Evolutionary conservation across 2,888 invertebrate genomes (phyloP).

Genomic region (Drosophila nigricruria): DNA sequence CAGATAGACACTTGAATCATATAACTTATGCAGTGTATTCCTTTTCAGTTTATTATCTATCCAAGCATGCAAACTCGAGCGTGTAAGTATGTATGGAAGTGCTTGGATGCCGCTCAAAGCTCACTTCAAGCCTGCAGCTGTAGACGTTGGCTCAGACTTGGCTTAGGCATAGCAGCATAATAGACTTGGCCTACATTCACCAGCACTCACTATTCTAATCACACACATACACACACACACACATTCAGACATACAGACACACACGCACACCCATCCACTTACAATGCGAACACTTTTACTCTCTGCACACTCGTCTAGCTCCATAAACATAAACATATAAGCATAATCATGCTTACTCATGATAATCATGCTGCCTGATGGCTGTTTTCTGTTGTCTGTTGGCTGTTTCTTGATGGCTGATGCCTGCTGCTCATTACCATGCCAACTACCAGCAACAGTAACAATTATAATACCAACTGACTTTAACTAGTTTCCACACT

Average conservation of each 20-base stretch:
- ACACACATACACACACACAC: constrained; percentile 42
- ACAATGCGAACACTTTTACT: constrained; percentile 76
- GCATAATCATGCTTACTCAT: constrained; percentile 80
- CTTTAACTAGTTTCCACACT: constrained; percentile 81
- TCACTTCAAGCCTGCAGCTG: constrained; percentile 35
- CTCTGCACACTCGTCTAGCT: constrained; percentile 59
- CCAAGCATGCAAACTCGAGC: constrained; percentile 9
- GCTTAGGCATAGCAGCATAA: constrained; percentile 60
- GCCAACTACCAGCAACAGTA: constrained; percentile 63
- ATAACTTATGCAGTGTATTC: background rate
- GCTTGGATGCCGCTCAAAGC: constrained; percentile 29
- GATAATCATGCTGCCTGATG: constrained; percentile 64
- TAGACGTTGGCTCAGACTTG: constrained; percentile 42
- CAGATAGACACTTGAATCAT: background rate
- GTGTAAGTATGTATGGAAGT: constrained; percentile 15
- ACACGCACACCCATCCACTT: constrained; percentile 42
- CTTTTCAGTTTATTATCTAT: constrained; percentile 8
- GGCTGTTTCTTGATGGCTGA: constrained; percentile 32
- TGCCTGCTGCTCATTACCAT: constrained; percentile 76
- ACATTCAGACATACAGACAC: constrained; percentile 17
- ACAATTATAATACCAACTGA: constrained; percentile 74
- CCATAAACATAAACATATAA: constrained; percentile 57
- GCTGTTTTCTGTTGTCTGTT: background rate
- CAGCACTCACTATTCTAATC: constrained; percentile 55
- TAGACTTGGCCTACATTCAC: constrained; percentile 74